Evolutionary conservation across 2,113 vertebrate species (phyloP).

Genomic region (Strix aluco): DNA sequence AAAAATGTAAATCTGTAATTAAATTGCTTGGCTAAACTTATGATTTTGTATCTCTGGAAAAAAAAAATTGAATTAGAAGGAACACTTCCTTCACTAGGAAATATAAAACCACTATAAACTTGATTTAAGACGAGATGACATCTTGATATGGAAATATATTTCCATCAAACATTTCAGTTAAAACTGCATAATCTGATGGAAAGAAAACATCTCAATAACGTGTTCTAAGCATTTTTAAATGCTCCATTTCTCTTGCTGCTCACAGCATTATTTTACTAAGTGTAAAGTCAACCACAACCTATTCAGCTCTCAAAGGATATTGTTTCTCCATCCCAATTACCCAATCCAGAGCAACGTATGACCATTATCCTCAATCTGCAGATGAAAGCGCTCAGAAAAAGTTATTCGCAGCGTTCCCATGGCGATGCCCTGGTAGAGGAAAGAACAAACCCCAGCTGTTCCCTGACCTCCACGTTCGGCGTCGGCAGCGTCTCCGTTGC

Average conservation of each 20-base stretch:
- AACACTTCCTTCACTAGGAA: constrained; percentile 32
- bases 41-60: neutral
- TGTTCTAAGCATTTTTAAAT: neutral
- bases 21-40: constrained; percentile 26
- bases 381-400: neutral
- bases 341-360: neutral
- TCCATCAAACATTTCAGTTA: constrained; percentile 33
- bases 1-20: constrained; percentile 37
- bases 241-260: constrained; percentile 12
- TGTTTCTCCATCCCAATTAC: neutral
- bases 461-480: neutral
- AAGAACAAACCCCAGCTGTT: neutral
- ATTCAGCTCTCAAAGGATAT: neutral
- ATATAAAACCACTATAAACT: constrained; percentile 24
- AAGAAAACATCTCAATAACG: constrained; percentile 9
- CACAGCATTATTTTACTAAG: neutral
- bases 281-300: neutral
- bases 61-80: constrained; percentile 24
- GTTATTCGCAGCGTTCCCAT: neutral
- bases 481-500: neutral
- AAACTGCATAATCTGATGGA: neutral
- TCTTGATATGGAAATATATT: constrained; percentile 40
- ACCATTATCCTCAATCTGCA: neutral
- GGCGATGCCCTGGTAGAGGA: neutral
- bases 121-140: constrained; percentile 43